Evolutionary conservation across 2,113 vertebrate species (phyloP).

Genomic region (Equus quagga): DNA sequence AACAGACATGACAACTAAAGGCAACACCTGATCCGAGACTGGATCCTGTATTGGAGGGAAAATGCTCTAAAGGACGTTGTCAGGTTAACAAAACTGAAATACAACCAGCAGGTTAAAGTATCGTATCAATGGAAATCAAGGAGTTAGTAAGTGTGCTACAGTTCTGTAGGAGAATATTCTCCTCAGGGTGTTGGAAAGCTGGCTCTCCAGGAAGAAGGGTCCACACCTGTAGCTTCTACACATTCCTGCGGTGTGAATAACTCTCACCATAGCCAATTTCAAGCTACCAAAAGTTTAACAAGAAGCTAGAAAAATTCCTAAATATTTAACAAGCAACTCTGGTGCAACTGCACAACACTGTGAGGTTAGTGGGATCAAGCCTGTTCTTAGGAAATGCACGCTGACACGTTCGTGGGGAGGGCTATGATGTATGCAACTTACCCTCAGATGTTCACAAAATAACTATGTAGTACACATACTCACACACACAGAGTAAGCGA

Average conservation of each 20-base stretch:
- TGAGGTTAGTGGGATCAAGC: not conserved
- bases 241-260: not conserved
- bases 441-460: not conserved
- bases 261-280: not conserved
- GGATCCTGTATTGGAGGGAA: not conserved
- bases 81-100: not conserved
- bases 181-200: not conserved
- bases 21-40: not conserved
- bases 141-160: not conserved
- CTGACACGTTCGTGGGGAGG: not conserved
- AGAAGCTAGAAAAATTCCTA: not conserved
- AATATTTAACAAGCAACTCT: not conserved
- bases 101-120: not conserved
- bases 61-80: not conserved
- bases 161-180: not conserved
- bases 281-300: not conserved
- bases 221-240: not conserved
- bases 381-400: not conserved
- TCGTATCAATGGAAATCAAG: not conserved
- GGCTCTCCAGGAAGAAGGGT: not conserved
- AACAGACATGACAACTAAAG: not conserved
- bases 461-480: fast-evolving
- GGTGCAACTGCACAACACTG: not conserved
- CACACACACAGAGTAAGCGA: not conserved
- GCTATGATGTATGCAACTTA: too few relatives aligned